These are phyloP conservation scores for Himantopus leucocephalus DNA, from an alignment of 2,113 vertebrate species.

Conservation along the genomic window DNA sequence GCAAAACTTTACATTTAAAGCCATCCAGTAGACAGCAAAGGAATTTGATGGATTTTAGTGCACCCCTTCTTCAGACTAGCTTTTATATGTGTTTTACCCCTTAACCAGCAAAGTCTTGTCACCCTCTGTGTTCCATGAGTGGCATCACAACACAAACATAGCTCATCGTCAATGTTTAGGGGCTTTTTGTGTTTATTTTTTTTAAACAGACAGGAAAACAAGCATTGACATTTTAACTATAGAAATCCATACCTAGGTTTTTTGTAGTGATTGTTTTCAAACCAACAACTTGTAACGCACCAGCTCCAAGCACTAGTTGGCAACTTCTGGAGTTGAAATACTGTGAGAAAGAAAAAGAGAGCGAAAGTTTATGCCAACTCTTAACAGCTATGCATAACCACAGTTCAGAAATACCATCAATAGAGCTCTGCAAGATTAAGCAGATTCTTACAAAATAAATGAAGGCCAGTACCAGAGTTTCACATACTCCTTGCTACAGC, in stretches of 20 bases:
- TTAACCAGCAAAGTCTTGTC: neutral
- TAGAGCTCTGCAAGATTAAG: neutral
- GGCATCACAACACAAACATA: neutral
- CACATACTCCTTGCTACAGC: neutral
- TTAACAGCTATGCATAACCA: neutral
- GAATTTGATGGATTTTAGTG: neutral
- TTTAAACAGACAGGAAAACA: neutral
- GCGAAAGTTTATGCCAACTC: neutral
- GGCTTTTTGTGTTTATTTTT: neutral
- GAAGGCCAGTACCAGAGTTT: neutral
- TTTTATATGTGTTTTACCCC: neutral
- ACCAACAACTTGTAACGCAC: conserved; percentile 94
- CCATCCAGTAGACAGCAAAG: neutral
- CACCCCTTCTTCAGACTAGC: neutral
- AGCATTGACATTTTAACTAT: neutral
- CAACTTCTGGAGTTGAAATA: conserved; percentile 99
- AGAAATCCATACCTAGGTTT: conserved; percentile 87
- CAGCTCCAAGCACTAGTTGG: conserved; percentile 95
- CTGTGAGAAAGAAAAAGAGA: conserved; percentile 67
- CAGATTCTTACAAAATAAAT: neutral
- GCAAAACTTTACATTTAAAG: neutral
- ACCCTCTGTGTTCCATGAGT: neutral
- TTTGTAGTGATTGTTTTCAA: conserved; percentile 99
- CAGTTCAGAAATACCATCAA: neutral
- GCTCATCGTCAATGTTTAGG: neutral